A percentile compares a stretch with the other conserved stretches of the same genome.
These are phyloP conservation scores for Leptatherina wallacei DNA, from an alignment of 2,797 vertebrate species.

Conservation along the genomic window DNA sequence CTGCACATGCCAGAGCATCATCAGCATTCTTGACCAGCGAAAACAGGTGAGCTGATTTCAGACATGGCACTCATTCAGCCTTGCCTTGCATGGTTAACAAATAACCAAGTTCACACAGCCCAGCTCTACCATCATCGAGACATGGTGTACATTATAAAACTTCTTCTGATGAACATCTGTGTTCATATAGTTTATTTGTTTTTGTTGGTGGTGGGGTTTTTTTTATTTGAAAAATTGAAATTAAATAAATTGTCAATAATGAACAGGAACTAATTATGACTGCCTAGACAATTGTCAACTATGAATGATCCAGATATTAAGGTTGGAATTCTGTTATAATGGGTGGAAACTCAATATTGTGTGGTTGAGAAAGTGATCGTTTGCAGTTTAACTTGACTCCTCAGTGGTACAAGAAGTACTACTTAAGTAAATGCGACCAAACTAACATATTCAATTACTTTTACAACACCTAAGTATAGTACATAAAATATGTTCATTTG, in stretches of 20 bases:
- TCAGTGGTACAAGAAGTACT: too few relatives aligned
- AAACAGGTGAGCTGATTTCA: constrained; percentile 53
- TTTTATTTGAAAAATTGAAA: neutral
- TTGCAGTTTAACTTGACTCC: neutral
- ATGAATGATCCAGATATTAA: neutral
- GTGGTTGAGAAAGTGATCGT: neutral
- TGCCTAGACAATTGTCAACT: neutral
- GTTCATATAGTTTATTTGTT: too few relatives aligned
- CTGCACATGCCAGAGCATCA: constrained; percentile 63
- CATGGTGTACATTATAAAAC: neutral
- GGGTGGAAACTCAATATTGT: neutral
- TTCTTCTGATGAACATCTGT: neutral
- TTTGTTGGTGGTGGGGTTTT: too few relatives aligned
- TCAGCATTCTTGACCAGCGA: constrained; percentile 10
- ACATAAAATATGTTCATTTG: neutral
- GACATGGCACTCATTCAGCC: neutral
- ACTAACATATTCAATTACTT: neutral
- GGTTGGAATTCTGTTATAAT: neutral
- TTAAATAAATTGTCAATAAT: neutral
- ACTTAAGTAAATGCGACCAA: neutral
- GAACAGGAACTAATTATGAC: neutral
- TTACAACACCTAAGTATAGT: neutral
- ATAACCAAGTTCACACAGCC: neutral
- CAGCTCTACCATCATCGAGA: neutral
- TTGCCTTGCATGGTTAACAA: neutral